These are phyloP conservation scores for Carcina quercana DNA, from an alignment of 2,888 invertebrate genomes.

Conservation along the genomic window DNA sequence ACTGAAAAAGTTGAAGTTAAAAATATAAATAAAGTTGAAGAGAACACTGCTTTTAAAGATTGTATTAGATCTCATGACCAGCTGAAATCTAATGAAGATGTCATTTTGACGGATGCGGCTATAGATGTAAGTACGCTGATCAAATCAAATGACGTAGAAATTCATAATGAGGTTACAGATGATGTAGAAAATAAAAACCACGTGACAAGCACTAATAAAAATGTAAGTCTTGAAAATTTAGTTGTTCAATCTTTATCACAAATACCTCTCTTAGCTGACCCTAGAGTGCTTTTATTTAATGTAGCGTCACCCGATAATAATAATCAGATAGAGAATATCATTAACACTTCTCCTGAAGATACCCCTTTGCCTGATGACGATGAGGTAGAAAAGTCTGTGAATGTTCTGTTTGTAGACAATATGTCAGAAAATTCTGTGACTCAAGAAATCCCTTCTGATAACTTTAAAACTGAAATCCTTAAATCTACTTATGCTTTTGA, in stretches of 20 bases:
- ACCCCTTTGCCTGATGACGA: slow-evolving; percentile 43
- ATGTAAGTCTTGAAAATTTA: slow-evolving; percentile 1
- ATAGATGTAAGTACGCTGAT: too few relatives aligned
- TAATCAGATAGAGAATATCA: not conserved
- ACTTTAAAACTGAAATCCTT: too few relatives aligned
- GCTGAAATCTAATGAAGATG: too few relatives aligned
- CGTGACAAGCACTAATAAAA: not conserved
- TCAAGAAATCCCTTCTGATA: slow-evolving; percentile 2
- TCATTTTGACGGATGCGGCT: too few relatives aligned
- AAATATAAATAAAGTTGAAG: too few relatives aligned
- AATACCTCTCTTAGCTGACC: slow-evolving; percentile 8
- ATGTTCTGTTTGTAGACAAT: too few relatives aligned
- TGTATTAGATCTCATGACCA: too few relatives aligned
- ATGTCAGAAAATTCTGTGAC: not conserved
- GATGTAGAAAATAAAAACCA: not conserved
- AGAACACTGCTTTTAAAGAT: too few relatives aligned
- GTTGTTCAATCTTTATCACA: slow-evolving; percentile 8
- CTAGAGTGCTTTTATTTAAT: slow-evolving; percentile 10
- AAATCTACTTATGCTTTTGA: too few relatives aligned
- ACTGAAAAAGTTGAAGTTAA: slow-evolving; percentile 5
- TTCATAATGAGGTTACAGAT: not conserved
- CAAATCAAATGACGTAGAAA: slow-evolving; percentile 3
- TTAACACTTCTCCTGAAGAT: slow-evolving; percentile 24
- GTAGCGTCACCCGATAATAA: not conserved
- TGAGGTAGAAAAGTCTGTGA: slow-evolving; percentile 30